Conservation (phyloP, 1,140 invertebrate species). For the Mesaphorura yosii region DNA sequence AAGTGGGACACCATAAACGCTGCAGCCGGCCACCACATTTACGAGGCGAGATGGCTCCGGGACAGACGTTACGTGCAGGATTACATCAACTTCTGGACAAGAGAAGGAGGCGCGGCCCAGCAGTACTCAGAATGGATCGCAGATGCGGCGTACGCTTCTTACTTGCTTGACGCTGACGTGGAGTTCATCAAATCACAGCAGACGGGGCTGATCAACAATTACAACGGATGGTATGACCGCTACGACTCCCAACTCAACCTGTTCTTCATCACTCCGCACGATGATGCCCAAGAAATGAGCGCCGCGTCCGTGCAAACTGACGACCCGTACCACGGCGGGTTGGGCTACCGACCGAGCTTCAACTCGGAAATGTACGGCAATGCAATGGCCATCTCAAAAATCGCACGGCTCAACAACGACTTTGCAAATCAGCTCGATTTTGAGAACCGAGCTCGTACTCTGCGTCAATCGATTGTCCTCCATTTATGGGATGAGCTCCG, state of each 20-base stretch:
- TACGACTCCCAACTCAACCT: slow-evolving; percentile 14
- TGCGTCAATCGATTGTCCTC: slow-evolving; percentile 5
- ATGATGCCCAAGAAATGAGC: slow-evolving; percentile 26
- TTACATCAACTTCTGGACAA: slow-evolving; percentile 29
- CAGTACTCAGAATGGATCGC: slow-evolving; percentile 31
- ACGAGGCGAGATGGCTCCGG: slow-evolving; percentile 24
- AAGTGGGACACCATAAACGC: slow-evolving; percentile 29
- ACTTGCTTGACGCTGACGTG: slow-evolving; percentile 14
- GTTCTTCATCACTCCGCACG: slow-evolving; percentile 23
- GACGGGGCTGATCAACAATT: slow-evolving; percentile 18
- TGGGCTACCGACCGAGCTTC: slow-evolving; percentile 22
- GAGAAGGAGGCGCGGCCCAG: slow-evolving; percentile 16
- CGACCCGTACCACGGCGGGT: slow-evolving; percentile 24
- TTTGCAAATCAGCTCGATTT: neutral
- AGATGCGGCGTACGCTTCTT: slow-evolving; percentile 15
- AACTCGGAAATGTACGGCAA: slow-evolving; percentile 23
- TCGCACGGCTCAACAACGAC: slow-evolving; percentile 6
- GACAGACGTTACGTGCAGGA: slow-evolving; percentile 21
- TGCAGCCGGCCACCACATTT: slow-evolving; percentile 29
- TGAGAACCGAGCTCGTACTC: slow-evolving; percentile 1
- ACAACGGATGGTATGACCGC: slow-evolving; percentile 14
- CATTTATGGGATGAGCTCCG: slow-evolving; percentile 23
- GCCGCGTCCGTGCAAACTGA: slow-evolving; percentile 20
- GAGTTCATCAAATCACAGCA: slow-evolving; percentile 25
- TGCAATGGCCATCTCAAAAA: slow-evolving; percentile 17